Evolutionary conservation across 2,888 invertebrate genomes (phyloP).

Genomic region (Tridacna crocea): DNA sequence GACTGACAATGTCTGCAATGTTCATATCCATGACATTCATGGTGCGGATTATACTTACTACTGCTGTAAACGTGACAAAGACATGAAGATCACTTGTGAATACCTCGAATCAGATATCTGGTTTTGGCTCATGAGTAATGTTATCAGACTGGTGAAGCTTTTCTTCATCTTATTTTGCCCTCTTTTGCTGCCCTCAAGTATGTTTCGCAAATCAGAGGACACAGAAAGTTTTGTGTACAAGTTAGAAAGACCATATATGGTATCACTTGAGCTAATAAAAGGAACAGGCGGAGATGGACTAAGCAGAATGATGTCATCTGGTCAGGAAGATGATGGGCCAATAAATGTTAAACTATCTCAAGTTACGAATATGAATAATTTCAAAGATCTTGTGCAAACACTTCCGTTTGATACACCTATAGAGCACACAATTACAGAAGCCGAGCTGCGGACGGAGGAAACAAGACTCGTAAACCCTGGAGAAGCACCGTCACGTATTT

Average conservation of each 20-base stretch:
- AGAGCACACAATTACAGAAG: not conserved
- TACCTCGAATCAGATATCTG: slow-evolving; percentile 63
- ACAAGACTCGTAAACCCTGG: not conserved
- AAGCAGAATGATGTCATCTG: no score
- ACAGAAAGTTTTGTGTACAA: not conserved
- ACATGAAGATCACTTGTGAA: slow-evolving; percentile 31
- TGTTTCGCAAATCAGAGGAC: slow-evolving; percentile 58
- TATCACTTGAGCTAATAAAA: not conserved
- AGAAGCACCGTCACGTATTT: slow-evolving; percentile 11
- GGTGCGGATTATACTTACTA: slow-evolving; percentile 50
- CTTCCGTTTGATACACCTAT: not conserved
- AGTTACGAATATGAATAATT: slow-evolving; percentile 1
- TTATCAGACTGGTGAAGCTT: slow-evolving; percentile 71
- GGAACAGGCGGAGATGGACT: not conserved
- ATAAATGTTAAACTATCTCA: not conserved
- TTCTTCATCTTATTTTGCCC: slow-evolving; percentile 75
- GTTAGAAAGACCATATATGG: not conserved
- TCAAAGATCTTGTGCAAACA: not conserved
- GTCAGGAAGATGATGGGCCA: not conserved
- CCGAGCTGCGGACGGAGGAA: not conserved
- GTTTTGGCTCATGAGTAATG: slow-evolving; percentile 66
- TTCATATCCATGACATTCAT: slow-evolving; percentile 40
- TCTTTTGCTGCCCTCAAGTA: slow-evolving; percentile 66
- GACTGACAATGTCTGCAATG: slow-evolving; percentile 67
- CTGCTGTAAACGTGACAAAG: slow-evolving; percentile 44